These are phyloP conservation scores for Alviniconcha strummeri DNA, from an alignment of 2,888 invertebrate species.

Conservation along the genomic window DNA sequence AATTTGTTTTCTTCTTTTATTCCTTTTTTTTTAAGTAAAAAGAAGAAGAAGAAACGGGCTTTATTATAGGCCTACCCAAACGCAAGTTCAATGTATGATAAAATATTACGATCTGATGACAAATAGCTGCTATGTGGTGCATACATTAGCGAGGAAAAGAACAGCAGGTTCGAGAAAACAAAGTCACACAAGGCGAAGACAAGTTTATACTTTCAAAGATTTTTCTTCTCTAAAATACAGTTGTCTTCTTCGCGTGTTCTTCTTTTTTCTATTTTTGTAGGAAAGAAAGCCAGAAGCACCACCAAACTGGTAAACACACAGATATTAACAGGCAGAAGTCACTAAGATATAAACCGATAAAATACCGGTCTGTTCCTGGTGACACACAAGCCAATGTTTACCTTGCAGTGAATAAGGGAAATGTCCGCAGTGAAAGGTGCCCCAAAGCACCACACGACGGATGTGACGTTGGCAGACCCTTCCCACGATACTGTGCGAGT, in stretches of 20 bases:
- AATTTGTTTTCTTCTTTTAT: too few species aligned
- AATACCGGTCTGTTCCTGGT: background rate
- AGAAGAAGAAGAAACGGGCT: too few species aligned
- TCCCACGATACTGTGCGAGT: background rate
- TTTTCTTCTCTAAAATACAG: too few species aligned
- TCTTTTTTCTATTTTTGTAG: background rate
- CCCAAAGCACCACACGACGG: constrained; percentile 9
- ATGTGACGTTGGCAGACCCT: constrained; percentile 10
- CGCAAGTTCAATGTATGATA: too few species aligned
- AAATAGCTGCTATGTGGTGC: too few species aligned
- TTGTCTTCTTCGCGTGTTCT: too few species aligned
- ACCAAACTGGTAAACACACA: background rate
- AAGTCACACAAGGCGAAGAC: too few species aligned
- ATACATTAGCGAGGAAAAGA: too few species aligned
- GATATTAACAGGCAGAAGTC: background rate
- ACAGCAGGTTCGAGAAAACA: too few species aligned
- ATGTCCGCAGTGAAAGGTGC: background rate
- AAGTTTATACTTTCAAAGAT: background rate
- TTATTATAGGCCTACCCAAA: too few species aligned
- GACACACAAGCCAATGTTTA: background rate
- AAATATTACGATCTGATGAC: too few species aligned
- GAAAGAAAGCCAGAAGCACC: background rate
- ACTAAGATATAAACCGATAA: background rate
- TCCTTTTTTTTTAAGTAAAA: too few species aligned
- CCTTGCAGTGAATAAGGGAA: background rate